Evolutionary conservation across 92 coral and sea anemone species (phyloP), one percentile per base, ranked within the genome.

Genomic region (Isaurus tuberculatus): DNA sequence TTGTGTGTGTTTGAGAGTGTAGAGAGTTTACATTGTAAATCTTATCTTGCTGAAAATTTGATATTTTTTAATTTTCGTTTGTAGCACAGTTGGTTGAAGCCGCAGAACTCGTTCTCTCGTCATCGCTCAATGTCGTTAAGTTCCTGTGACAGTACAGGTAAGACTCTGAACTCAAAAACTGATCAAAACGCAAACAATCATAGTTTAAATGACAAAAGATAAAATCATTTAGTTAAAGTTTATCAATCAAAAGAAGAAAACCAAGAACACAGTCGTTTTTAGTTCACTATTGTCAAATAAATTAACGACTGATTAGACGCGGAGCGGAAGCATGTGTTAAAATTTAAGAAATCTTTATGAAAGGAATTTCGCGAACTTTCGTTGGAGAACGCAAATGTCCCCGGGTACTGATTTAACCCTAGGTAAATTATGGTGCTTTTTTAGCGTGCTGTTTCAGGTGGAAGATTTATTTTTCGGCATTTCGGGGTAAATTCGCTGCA

Each of bases 81-180:
- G 44, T 89, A 92, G 93, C 79, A 81, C 65, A 93, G 89, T 42
- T 93, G 92, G 90, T 79, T 93, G 69, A 88, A 92, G 57, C 89
- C 92, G 11, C 94, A 93, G 79, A 63, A 86, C 29, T 91, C 94
- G n/a, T 77, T 77, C 36, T 77, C 82, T 28, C 84, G 90, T 60
- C 84, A 90, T 61, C 93, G 99, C 0, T 94, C 98, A 4, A 74
- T 94, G 61, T 89, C 93, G 8, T 49, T 90, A 19, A 94, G 99
- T 43, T 97, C 99, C 1, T 92, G 93, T 57, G 99, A 97, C 84
- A 97, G 99, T 78, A 89, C 99, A 81, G 99, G 70, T 77, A 46
- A 40, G 29, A 23, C 34, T 8, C 19, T 14, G 37, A 80, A 27
- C 14, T 32, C 0, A 70, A 2, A 4, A 7, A 0, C 30, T 17